Conservation (phyloP, 2,113 vertebrate species). For the Aegotheles bennettii region DNA sequence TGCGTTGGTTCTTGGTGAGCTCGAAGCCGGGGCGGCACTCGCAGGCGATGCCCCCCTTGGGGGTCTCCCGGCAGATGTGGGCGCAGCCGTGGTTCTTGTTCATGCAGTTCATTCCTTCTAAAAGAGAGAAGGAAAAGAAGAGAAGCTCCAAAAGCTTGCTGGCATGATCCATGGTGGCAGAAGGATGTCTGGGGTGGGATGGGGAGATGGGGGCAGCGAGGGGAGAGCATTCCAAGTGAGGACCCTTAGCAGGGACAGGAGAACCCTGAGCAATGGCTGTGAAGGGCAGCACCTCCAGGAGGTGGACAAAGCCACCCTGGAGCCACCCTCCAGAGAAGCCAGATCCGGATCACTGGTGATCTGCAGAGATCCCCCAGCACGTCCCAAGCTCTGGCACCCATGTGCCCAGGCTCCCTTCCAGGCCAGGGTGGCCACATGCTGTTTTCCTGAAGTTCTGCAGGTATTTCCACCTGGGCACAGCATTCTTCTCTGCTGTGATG, state of each 20-base stretch:
- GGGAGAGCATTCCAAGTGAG: not conserved
- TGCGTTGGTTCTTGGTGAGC: slow-evolving; percentile 93
- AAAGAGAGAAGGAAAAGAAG: slow-evolving; percentile 54
- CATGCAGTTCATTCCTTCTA: slow-evolving; percentile 94
- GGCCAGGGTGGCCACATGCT: no score
- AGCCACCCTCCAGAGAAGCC: no score
- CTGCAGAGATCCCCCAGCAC: no score
- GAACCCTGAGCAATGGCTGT: not conserved
- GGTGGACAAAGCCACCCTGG: not conserved
- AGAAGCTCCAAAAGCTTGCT: not conserved
- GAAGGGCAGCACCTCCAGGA: not conserved
- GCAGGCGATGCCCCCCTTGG: slow-evolving; percentile 93
- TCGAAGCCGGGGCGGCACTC: slow-evolving; percentile 97
- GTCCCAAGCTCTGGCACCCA: no score
- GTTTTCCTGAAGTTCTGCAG: no score
- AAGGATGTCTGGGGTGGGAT: not conserved
- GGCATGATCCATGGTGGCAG: accelerated
- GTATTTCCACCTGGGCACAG: no score
- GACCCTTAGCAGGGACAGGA: not conserved
- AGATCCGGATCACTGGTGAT: no score
- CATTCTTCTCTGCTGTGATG: no score
- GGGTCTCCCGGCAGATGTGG: slow-evolving; percentile 94
- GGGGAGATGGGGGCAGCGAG: accelerated
- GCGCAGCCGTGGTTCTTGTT: slow-evolving; percentile 98
- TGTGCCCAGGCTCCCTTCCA: no score